Evolutionary conservation across 2,113 vertebrate genomes (phyloP), one percentile per base, ranked within the genome.

Genomic region (Chiloscyllium plagiosum): DNA sequence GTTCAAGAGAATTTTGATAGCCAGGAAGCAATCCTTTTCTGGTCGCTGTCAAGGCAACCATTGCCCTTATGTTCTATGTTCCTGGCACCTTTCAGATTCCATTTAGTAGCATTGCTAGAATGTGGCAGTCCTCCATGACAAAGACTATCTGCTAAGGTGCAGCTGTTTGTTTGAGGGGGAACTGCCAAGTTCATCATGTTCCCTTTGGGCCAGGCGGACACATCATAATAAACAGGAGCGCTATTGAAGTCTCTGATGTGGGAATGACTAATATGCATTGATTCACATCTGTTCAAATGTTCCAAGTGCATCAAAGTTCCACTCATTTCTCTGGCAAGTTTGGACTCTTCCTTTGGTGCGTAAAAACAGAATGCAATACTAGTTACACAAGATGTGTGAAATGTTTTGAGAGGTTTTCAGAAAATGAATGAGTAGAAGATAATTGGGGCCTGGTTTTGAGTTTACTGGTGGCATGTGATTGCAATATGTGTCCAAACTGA

Each of bases 121-220:
- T 56, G 87, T 90, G 87, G 50, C 87, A 90, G 52, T 19, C 52
- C 8, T 90, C 87, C 87, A 90, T n/a, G 26, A 61, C 50, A 22
- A 90, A 90, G 87, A 4, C 29, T 90, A 90, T 90, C 56, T 90
- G 87, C 87, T 37, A 93, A 68, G 61, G 8, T 93, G 61, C 89
- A 93, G 61, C 89, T 93, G 89, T 93, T 65, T 47, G 15, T 1
- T 66, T 33, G 61, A 68, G 33, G 37, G 61, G 37, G 61, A 66
- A 68, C 89, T 37, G 61, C n/a, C 65, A 68, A 93, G n/a, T 93
- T 8, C 5, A 2, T 93, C 61, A 66, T 37, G 37, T 93, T 22
- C 89, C 61, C 33, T 66, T 68, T 68, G 61, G 61, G 66, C 10
- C 56, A 1, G 22, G 19, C 89, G 37, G 61, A 17, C 2, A n/a